Conservation (phyloP, 2,888 invertebrate species). For the Steinernema hermaphroditum region DNA sequence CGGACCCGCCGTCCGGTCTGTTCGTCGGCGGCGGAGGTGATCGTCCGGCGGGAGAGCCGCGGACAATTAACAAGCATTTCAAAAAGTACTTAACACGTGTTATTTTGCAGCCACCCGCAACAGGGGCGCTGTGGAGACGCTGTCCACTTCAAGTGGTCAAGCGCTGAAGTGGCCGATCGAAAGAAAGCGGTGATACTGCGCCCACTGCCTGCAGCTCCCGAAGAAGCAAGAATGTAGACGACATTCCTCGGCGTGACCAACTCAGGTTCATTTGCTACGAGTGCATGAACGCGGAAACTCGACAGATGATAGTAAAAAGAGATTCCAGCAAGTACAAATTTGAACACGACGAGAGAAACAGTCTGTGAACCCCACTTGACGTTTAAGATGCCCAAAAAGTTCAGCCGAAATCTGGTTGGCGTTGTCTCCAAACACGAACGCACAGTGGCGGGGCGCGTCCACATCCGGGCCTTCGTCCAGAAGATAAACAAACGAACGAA, state of each 20-base stretch:
- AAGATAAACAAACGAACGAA: not conserved
- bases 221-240: not conserved
- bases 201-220: not conserved
- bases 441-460: not conserved
- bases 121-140: not conserved
- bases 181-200: slow-evolving; percentile 26
- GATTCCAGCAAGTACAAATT: too few species aligned
- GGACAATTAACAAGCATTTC: slow-evolving; percentile 17
- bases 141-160: slow-evolving; percentile 28
- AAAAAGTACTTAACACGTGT: slow-evolving; percentile 30
- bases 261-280: not conserved
- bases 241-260: slow-evolving; percentile 2
- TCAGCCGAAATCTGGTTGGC: not conserved
- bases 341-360: too few species aligned
- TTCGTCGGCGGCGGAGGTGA: too few species aligned
- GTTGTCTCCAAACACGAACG: not conserved
- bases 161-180: slow-evolving; percentile 10
- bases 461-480: not conserved
- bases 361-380: not conserved
- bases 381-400: not conserved
- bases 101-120: slow-evolving; percentile 14
- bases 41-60: not conserved
- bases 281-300: too few species aligned
- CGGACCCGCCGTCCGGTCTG: too few species aligned
- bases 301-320: too few species aligned